Conservation (phyloP, 2,797 vertebrate genomes). For the Ceryle rudis region DNA sequence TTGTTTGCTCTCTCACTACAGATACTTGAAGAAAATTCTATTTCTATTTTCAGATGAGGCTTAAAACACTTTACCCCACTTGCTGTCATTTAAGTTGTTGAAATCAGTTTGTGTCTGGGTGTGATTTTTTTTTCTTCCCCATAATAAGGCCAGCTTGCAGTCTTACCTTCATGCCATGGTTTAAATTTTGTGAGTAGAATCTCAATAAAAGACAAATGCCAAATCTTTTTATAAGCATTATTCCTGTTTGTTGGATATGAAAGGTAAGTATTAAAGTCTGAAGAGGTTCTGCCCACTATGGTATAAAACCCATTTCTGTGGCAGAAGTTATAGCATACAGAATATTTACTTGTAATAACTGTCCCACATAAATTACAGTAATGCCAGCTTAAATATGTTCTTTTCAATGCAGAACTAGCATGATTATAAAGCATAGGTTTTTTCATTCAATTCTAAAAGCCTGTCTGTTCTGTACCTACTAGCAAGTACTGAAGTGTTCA, state of each 20-base stretch:
- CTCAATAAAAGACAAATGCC: background rate
- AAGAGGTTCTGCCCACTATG: background rate
- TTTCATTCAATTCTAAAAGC: background rate
- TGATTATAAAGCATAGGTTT: background rate
- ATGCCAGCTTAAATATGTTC: background rate
- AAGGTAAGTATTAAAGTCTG: background rate
- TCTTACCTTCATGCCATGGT: background rate
- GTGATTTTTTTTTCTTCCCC: background rate
- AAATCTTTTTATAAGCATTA: background rate
- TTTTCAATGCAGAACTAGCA: background rate
- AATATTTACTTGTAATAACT: background rate
- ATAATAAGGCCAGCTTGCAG: background rate
- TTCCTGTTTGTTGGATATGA: background rate
- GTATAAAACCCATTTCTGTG: background rate
- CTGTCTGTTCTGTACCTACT: background rate
- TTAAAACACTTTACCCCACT: background rate
- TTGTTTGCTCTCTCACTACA: background rate
- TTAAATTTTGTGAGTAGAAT: background rate
- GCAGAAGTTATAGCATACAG: background rate
- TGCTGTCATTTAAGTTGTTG: background rate
- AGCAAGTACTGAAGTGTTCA: background rate
- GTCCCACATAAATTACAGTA: background rate
- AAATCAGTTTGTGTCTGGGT: background rate
- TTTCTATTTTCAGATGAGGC: background rate
- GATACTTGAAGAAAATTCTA: background rate